These are phyloP conservation scores for Periparus ater DNA, from an alignment of 2,797 vertebrate species.

Conservation along the genomic window DNA sequence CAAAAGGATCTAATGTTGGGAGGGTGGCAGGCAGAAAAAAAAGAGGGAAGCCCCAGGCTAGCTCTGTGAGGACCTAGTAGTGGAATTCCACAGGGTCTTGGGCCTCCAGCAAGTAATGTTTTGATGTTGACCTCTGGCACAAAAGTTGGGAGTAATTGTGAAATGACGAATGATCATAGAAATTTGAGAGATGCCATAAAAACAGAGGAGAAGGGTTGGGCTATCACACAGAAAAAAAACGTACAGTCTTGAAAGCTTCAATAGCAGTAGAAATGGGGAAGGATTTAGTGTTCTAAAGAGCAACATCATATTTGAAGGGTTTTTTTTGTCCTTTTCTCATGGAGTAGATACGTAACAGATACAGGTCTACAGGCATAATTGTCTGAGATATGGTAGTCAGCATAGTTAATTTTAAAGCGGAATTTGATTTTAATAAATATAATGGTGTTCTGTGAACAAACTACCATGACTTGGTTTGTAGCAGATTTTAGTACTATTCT, in stretches of 20 bases:
- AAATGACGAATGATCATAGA: not conserved
- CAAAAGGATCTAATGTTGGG: rapidly evolving
- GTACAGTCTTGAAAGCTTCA: not conserved
- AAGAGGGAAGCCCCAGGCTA: not conserved
- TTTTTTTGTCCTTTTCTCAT: not conserved
- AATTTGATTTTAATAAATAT: not conserved
- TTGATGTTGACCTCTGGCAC: not conserved
- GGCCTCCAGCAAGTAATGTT: not conserved
- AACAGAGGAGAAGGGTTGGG: not conserved
- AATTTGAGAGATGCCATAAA: not conserved
- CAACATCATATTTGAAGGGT: not conserved
- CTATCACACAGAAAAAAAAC: not conserved
- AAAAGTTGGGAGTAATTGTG: not conserved
- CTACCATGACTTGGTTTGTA: not conserved
- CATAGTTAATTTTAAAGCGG: not conserved
- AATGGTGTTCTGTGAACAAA: not conserved
- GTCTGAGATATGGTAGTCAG: not conserved
- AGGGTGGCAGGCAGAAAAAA: not conserved
- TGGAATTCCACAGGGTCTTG: not conserved
- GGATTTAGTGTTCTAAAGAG: not conserved
- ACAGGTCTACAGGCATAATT: not conserved
- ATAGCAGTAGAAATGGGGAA: not conserved
- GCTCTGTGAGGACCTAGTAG: not conserved
- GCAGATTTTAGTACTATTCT: not conserved
- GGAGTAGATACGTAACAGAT: not conserved